These are phyloP conservation scores for Phataginus tricuspis DNA, from an alignment of 2,797 vertebrate genomes.

Conservation along the genomic window DNA sequence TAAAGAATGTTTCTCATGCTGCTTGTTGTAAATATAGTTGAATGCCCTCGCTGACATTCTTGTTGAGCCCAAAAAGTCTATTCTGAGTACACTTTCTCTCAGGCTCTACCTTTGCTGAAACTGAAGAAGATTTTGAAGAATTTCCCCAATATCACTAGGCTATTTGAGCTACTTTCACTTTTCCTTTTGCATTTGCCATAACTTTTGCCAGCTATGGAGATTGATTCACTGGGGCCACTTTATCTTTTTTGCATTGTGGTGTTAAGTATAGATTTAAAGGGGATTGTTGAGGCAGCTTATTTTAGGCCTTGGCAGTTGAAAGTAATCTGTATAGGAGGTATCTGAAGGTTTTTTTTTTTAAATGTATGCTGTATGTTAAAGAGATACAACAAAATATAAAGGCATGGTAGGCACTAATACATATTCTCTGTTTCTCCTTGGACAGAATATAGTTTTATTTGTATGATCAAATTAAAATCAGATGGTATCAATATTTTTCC, in stretches of 20 bases:
- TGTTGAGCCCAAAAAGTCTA: neutral
- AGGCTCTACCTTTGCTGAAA: neutral
- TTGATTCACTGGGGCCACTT: neutral
- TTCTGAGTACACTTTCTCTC: neutral
- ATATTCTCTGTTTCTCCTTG: constrained; percentile 30
- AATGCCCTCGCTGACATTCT: neutral
- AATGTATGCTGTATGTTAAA: neutral
- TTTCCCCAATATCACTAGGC: neutral
- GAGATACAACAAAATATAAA: neutral
- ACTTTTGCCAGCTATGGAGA: neutral
- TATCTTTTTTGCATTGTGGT: neutral
- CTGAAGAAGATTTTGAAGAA: neutral
- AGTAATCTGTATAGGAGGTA: neutral
- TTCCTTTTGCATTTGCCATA: neutral
- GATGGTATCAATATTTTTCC: neutral
- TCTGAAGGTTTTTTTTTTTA: neutral
- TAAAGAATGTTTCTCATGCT: constrained; percentile 42
- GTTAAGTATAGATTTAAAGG: neutral
- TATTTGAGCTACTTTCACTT: neutral
- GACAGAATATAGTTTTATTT: neutral
- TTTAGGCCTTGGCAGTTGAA: neutral
- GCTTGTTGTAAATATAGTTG: constrained; percentile 3
- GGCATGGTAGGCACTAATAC: neutral
- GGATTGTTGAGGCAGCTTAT: neutral
- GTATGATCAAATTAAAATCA: constrained; percentile 27